phyloP scores from a whole-genome alignment of 2,113 vertebrate species.

The Collichthys lucidus region DNA sequence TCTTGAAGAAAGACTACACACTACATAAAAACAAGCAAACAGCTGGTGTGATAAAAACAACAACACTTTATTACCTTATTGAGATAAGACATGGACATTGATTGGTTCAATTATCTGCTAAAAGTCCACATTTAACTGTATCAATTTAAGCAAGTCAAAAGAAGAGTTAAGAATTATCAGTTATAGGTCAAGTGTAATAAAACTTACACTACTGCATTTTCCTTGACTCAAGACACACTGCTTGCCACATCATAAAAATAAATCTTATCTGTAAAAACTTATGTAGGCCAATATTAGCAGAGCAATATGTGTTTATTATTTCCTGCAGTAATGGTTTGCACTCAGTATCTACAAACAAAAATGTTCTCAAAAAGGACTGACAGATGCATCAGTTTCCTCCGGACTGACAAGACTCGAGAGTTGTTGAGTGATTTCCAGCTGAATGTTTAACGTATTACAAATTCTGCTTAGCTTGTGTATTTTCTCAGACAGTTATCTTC shows the following conservation, averaged over 20 bases:
- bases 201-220: constrained; percentile 64
- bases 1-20: background rate
- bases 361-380: background rate
- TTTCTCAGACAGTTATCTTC: background rate
- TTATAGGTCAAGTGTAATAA: constrained; percentile 64
- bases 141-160: background rate
- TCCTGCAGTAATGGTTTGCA: background rate
- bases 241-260: constrained; percentile 16
- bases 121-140: constrained; percentile 6
- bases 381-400: background rate
- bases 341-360: background rate
- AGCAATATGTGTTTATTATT: background rate
- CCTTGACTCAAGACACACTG: background rate
- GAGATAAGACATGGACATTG: background rate
- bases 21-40: background rate
- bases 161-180: background rate
- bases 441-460: background rate
- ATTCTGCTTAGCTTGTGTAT: background rate
- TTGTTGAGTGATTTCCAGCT: background rate
- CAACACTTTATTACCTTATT: constrained; percentile 16
- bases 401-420: background rate
- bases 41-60: constrained; percentile 3
- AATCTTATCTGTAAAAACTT: background rate
- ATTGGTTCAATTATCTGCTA: constrained; percentile 8
- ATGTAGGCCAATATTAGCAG: background rate